Evolutionary conservation across 1,140 invertebrate genomes (phyloP).

Genomic region (Hypothenemus hampei): DNA sequence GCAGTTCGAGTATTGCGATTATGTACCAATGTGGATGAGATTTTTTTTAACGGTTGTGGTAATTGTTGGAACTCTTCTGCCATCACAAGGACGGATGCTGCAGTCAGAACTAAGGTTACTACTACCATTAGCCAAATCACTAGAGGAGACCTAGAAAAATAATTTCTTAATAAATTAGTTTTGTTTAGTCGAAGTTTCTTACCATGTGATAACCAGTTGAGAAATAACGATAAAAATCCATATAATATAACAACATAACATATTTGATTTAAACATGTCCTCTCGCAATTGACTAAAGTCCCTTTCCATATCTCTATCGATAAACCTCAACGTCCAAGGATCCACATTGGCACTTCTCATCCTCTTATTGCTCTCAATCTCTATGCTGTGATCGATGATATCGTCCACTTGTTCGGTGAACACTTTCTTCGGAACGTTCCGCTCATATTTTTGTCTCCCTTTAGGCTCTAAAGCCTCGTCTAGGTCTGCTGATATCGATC

Average conservation of each 20-base stretch:
- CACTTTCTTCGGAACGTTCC: constrained; percentile 26
- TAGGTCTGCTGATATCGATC: constrained; percentile 35
- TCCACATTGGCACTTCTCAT: constrained; percentile 85
- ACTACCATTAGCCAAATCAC: constrained; percentile 47
- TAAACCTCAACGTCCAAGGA: constrained; percentile 80
- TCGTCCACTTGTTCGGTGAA: constrained; percentile 71
- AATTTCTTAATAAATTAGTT: no score
- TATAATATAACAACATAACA: constrained; percentile 85
- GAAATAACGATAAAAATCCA: constrained; percentile 84
- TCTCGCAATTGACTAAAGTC: constrained; percentile 84
- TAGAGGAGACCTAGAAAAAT: constrained; percentile 21
- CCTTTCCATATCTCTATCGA: constrained; percentile 61
- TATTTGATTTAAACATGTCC: constrained; percentile 92
- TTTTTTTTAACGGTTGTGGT: constrained; percentile 58
- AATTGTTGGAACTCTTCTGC: constrained; percentile 74
- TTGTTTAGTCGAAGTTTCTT: no score
- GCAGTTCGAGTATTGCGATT: constrained; percentile 64
- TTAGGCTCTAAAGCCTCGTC: constrained; percentile 39
- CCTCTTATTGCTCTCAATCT: constrained; percentile 87
- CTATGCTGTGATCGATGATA: constrained; percentile 83
- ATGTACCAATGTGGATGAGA: constrained; percentile 68
- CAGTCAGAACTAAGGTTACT: constrained; percentile 62
- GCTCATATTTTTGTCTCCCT: constrained; percentile 35
- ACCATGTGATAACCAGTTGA: constrained; percentile 33
- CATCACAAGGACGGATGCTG: constrained; percentile 74